Base-by-base conservation (phyloP, 2,113 vertebrate species). In the Pardalotus punctatus region DNA sequence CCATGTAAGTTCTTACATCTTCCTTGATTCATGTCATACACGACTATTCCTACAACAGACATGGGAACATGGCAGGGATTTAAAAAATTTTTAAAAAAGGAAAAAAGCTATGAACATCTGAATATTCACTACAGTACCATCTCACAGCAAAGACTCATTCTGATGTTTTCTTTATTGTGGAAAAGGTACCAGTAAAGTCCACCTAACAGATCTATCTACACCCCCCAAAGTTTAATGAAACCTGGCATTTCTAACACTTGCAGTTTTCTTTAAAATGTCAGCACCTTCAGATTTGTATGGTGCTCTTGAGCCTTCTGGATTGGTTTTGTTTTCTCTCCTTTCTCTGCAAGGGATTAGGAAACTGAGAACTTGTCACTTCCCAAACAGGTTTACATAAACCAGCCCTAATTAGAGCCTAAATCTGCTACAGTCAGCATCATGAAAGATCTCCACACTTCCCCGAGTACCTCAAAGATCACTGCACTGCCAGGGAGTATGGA, bases 331-430 rank as follows among this genome's bases (percentile, higher is more conserved):
- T 11, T 9, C 5, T 5, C 5, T 38, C 14, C 27, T 33, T 61
- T 67, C 50, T 77, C 90, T 81, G 38, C 61, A 40, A 64, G 15
- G 31, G 29, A 72, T 81, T 66, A 81, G 33, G 35, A 81, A 87
- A 84, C 33, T 21, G 36, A 74, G 51, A 89, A 93, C 21, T 62
- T 66, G 33, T 53, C 82, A 81, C 42, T 60, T 84, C 66, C 38
- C 36, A 65, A n/a, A 92, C 60, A 28, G 22, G 65, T 91, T 86
- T 67, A 83, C 28, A 67, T 57, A 91, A 88, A 78, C 47, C 62
- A 90, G 27, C 10, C 28, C 45, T 93, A 90, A 86, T 73, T 33
- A 90, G 24, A 62, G 27, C 16, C 64, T 36, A 74, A 83, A 21
- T 50, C 29, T 64, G 35, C 54, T 65, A 29, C 19, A 71, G 31